Base-by-base conservation (phyloP, 2,888 invertebrate genomes). In the Globia sparganii region DNA sequence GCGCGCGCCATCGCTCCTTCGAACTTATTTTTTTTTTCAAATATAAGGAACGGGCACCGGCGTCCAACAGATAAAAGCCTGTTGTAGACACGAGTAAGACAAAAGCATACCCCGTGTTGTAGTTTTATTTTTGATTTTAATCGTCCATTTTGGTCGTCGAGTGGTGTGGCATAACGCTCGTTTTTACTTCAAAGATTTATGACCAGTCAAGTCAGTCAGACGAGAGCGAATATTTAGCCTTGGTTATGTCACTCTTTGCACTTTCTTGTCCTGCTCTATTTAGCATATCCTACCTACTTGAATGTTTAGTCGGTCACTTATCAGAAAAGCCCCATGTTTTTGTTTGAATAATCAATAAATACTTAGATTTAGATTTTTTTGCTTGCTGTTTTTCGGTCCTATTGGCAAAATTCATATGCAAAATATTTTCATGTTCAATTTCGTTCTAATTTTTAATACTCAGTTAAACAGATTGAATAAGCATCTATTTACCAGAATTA, bases 41-140 rank as follows among this genome's bases (percentile, higher is more conserved):
- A 86, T 89, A 75, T 85, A 90, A 87, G 89, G 90, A 83, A 89
- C 91, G 89, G 87, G 90, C 91, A 90, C 88, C 91, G 92, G 92
- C 93, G 92, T 92, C 91, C 91, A 88, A 91, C 91, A 94, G 93
- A 94, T 94, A 94, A 93, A 94, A 93, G 93, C 92, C 93, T 92
- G 91, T 93, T 94, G 95, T 95, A 95, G 94, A 96, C 96, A 95
- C 93, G 94, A 93, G 94, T 95, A 95, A 96, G 94, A 96, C 95
- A 96, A 96, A 95, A 95, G 94, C 92, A 88, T 81, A 90, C 89
- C 91, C 89, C 91, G 90, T 91, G 92, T 93, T 93, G 93, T 95
- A 94, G 93, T 96, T 94, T 91, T 94, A 91, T 94, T 95, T 95
- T 93, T 92, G 92, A 93, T 94, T 94, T 93, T 94, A 94, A 94